Percentiles rank a stretch among this genome's conserved stretches.
These are phyloP conservation scores for Pristionchus pacificus DNA, from an alignment of 1,140 invertebrate genomes.

Conservation along the genomic window DNA sequence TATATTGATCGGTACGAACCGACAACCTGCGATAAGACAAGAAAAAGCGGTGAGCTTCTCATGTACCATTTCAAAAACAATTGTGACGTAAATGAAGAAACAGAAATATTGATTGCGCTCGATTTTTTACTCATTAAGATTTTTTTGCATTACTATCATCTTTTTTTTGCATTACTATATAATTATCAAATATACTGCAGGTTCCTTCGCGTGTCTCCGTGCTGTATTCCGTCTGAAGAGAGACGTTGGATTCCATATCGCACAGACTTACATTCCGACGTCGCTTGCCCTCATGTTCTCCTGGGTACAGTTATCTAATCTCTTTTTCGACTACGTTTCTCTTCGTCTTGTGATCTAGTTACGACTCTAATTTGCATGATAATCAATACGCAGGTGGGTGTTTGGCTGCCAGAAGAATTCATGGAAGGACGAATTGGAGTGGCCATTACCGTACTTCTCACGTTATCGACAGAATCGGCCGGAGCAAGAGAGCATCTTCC, in stretches of 20 bases:
- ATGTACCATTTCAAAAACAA: neutral
- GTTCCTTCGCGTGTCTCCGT: constrained; percentile 66
- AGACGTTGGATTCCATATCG: constrained; percentile 80
- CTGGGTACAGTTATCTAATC: constrained; percentile 64
- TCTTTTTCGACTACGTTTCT: too few relatives aligned
- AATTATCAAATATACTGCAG: constrained; percentile 49
- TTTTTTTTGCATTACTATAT: too few relatives aligned
- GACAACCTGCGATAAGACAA: constrained; percentile 45
- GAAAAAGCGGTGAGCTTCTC: constrained; percentile 42
- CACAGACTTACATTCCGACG: constrained; percentile 81
- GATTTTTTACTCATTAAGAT: neutral
- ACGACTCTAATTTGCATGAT: too few relatives aligned
- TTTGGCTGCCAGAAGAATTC: constrained; percentile 56
- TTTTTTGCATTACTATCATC: too few relatives aligned
- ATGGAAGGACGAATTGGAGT: constrained; percentile 57
- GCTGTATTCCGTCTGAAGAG: constrained; percentile 77
- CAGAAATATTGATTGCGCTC: constrained; percentile 1
- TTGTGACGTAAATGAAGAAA: constrained; percentile 1
- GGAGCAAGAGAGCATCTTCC: constrained; percentile 55
- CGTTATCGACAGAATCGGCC: constrained; percentile 55
- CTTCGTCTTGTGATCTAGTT: too few relatives aligned
- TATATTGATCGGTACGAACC: constrained; percentile 54
- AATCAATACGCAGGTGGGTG: constrained; percentile 33
- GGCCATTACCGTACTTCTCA: constrained; percentile 54
- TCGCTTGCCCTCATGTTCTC: constrained; percentile 78